phyloP scores from a whole-genome alignment of 2,888 invertebrate species.

The Eupelmus urozonus region DNA sequence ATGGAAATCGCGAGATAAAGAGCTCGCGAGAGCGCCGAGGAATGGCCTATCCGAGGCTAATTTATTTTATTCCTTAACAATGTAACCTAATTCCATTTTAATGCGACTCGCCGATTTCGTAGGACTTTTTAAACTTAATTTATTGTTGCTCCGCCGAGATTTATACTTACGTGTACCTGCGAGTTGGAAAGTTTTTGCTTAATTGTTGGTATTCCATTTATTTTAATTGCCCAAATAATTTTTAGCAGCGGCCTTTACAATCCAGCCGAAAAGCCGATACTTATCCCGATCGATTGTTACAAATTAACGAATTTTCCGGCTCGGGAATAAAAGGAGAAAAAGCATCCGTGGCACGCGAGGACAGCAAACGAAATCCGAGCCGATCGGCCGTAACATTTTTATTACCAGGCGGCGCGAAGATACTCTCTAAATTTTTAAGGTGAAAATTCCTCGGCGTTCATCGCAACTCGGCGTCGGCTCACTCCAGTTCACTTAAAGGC shows the following conservation, averaged over 20 bases:
- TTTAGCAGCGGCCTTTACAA: no score
- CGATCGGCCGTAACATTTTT: conserved; percentile 12
- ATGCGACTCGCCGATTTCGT: not conserved
- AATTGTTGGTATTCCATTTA: no score
- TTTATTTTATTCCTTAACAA: not conserved
- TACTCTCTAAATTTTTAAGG: conserved; percentile 47
- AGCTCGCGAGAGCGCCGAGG: not conserved
- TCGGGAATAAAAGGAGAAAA: no score
- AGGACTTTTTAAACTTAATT: no score
- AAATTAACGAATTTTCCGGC: no score
- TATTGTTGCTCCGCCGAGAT: no score
- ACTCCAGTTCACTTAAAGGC: conserved; percentile 31
- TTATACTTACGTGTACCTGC: no score
- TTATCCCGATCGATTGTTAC: no score
- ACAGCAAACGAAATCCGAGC: conserved; percentile 2
- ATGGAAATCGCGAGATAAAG: conserved; percentile 17
- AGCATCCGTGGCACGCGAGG: no score
- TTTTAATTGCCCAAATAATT: no score
- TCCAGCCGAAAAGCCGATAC: no score
- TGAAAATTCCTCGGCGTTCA: conserved; percentile 41
- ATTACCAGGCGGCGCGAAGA: conserved; percentile 15
- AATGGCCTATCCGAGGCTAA: not conserved
- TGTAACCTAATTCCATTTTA: conserved; percentile 12
- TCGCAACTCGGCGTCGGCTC: not conserved
- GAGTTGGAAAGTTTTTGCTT: not conserved